phyloP scores from a whole-genome alignment of 2,113 vertebrate species.

The Kryptolebias marmoratus region DNA sequence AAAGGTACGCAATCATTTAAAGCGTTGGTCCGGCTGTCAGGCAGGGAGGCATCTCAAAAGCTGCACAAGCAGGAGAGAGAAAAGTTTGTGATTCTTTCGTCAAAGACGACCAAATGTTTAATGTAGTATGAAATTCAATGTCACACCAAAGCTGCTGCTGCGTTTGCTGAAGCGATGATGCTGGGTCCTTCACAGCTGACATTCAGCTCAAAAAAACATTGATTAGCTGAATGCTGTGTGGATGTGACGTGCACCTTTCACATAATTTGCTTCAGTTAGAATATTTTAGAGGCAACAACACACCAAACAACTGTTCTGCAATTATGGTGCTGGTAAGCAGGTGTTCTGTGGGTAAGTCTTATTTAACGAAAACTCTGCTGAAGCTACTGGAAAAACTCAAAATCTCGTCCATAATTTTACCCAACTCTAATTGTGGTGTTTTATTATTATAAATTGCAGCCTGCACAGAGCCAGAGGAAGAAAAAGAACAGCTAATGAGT shows the following conservation, averaged over 20 bases:
- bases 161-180: slow-evolving; percentile 17
- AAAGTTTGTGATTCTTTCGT: slow-evolving; percentile 35
- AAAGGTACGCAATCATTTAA: slow-evolving; percentile 62
- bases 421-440: slow-evolving; percentile 3
- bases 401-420: not conserved
- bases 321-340: not conserved
- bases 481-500: slow-evolving; percentile 23
- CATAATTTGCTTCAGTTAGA: slow-evolving; percentile 20
- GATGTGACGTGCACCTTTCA: slow-evolving; percentile 39
- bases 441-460: slow-evolving; percentile 15
- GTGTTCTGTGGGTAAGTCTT: not conserved
- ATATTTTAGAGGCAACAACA: not conserved
- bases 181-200: slow-evolving; percentile 35
- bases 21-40: slow-evolving; percentile 50
- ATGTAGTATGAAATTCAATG: slow-evolving; percentile 70
- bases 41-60: slow-evolving; percentile 16
- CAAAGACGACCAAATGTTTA: slow-evolving; percentile 63
- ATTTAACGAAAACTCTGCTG: not conserved
- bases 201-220: slow-evolving; percentile 27
- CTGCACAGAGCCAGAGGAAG: slow-evolving; percentile 9
- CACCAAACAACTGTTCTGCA: not conserved
- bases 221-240: slow-evolving; percentile 13
- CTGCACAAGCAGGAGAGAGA: slow-evolving; percentile 10
- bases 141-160: slow-evolving; percentile 37
- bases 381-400: not conserved